phyloP scores from a whole-genome alignment of 2,797 vertebrate genomes.

The Aldrovandia affinis region DNA sequence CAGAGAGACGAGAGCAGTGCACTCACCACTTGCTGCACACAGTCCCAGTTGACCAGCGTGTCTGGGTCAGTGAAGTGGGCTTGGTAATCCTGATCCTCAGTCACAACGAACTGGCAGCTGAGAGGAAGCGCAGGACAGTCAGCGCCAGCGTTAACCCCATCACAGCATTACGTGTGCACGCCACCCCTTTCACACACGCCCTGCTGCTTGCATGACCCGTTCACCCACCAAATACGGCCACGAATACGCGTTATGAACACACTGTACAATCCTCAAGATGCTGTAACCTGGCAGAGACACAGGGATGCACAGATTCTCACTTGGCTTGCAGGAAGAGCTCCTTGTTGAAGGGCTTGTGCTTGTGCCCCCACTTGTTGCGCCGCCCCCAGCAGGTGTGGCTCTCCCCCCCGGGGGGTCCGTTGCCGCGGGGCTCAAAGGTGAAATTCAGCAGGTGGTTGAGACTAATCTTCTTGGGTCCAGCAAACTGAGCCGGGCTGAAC shows the following conservation, averaged over 20 bases:
- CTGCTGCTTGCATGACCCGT: background rate
- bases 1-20: background rate
- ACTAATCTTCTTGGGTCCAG: constrained; percentile 98
- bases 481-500: constrained; percentile 97
- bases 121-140: constrained; percentile 18
- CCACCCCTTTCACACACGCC: background rate
- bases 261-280: background rate
- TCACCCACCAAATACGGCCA: background rate
- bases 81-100: constrained; percentile 94
- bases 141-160: background rate
- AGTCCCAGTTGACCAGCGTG: constrained; percentile 98
- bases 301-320: constrained; percentile 70
- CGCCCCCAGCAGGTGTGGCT: constrained; percentile 88
- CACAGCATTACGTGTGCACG: background rate
- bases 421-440: constrained; percentile 95
- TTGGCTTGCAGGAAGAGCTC: constrained; percentile 98
- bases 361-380: constrained; percentile 96
- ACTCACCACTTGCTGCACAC: constrained; percentile 98
- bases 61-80: constrained; percentile 97
- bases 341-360: constrained; percentile 96
- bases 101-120: constrained; percentile 98
- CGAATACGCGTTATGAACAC: background rate
- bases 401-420: constrained; percentile 77
- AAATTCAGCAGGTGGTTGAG: constrained; percentile 98
- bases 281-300: background rate